Evolutionary conservation across 2,888 invertebrate species (phyloP).

Genomic region (Pteria penguin): DNA sequence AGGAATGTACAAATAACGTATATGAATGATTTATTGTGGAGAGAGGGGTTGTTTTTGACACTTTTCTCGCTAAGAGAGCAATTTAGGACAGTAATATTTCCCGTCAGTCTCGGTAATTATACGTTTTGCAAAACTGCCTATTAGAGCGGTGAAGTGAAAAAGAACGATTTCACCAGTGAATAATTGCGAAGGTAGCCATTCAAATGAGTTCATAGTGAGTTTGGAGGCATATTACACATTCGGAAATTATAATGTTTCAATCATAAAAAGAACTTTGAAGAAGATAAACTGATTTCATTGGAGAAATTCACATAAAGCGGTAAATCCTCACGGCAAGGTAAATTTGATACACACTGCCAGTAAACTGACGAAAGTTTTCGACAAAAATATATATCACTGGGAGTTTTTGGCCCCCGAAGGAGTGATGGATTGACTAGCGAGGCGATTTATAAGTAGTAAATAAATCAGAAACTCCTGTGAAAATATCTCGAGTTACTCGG

Average conservation of each 20-base stretch:
- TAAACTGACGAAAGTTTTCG: neutral
- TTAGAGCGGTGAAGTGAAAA: neutral
- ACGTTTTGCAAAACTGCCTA: slow-evolving; percentile 17
- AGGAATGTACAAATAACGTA: neutral
- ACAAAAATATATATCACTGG: neutral
- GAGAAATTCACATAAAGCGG: no score
- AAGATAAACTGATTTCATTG: neutral
- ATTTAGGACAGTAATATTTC: slow-evolving; percentile 24
- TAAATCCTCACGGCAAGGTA: no score
- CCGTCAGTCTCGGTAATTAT: slow-evolving; percentile 24
- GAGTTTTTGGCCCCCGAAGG: neutral
- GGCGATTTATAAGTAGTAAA: neutral
- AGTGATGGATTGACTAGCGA: neutral
- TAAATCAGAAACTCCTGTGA: neutral
- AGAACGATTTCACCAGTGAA: slow-evolving; percentile 12
- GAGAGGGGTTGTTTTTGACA: slow-evolving; percentile 20
- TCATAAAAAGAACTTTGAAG: neutral
- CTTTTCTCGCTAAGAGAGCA: slow-evolving; percentile 32
- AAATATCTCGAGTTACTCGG: neutral
- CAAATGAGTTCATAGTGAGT: neutral
- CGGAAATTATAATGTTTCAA: neutral
- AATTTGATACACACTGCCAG: no score
- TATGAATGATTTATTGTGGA: slow-evolving; percentile 11
- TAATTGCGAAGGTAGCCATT: neutral
- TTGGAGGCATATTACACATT: slow-evolving; percentile 4